phyloP scores from a whole-genome alignment of 2,888 invertebrate species.

The Nemapogon koenigi region DNA sequence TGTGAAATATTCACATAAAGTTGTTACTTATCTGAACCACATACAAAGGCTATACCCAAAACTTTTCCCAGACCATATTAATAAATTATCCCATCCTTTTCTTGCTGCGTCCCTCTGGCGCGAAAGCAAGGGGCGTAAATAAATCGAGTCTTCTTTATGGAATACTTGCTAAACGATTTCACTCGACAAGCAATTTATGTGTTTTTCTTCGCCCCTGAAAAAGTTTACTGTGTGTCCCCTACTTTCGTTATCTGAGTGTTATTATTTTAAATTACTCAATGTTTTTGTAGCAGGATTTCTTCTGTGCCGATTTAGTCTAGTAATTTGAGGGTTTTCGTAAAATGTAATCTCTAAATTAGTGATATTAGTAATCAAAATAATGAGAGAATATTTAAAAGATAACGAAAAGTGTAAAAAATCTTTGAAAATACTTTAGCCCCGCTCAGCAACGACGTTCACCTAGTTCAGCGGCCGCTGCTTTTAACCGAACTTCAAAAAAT shows the following conservation, averaged over 20 bases:
- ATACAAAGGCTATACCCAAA: constrained; percentile 8
- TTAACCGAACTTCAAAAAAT: too few species aligned
- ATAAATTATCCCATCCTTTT: constrained; percentile 9
- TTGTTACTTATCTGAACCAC: constrained; percentile 8
- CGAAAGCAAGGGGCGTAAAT: constrained; percentile 8
- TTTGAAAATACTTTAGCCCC: too few species aligned
- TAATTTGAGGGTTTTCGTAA: too few species aligned
- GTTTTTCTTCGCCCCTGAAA: constrained; percentile 9
- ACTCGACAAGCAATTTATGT: constrained; percentile 10
- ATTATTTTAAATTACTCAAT: constrained; percentile 7
- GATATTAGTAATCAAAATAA: too few species aligned
- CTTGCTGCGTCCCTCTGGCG: constrained; percentile 3
- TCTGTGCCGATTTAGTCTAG: too few species aligned
- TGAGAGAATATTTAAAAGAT: too few species aligned
- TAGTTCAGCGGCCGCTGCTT: too few species aligned
- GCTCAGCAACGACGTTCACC: too few species aligned
- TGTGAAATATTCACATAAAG: constrained; percentile 3
- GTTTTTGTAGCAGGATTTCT: too few species aligned
- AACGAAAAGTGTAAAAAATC: too few species aligned
- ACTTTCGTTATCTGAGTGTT: constrained; percentile 7
- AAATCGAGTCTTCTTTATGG: constrained; percentile 6
- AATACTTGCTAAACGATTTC: constrained; percentile 8
- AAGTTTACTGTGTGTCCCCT: constrained; percentile 5
- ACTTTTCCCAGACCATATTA: constrained; percentile 7
- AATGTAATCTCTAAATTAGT: too few species aligned